These are phyloP conservation scores for Conus ventricosus DNA, from an alignment of 1,140 invertebrate genomes.

Conservation along the genomic window DNA sequence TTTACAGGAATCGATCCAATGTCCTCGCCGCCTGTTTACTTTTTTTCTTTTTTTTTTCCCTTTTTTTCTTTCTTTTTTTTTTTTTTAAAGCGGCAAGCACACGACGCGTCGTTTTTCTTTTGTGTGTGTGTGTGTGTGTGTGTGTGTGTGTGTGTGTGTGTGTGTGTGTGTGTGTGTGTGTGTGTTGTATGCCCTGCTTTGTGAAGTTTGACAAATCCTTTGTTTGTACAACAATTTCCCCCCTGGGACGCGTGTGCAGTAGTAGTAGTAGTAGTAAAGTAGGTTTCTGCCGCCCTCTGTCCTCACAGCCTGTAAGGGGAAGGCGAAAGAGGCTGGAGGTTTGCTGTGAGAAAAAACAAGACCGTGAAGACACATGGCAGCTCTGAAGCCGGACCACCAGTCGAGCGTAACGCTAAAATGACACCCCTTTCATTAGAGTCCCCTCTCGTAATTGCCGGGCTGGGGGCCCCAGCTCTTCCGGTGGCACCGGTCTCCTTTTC, in stretches of 20 bases:
- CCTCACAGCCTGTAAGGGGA: too few species aligned
- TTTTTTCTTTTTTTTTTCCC: too few species aligned
- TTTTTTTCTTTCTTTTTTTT: background rate
- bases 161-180: too few species aligned
- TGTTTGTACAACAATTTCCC: conserved; percentile 9
- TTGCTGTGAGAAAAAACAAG: conserved; percentile 35
- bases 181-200: background rate
- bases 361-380: conserved; percentile 11
- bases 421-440: conserved; percentile 31
- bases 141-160: too few species aligned
- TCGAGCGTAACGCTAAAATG: conserved; percentile 29
- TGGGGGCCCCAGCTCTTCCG: conserved; percentile 19
- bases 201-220: conserved; percentile 13
- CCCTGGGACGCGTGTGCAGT: background rate
- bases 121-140: too few species aligned
- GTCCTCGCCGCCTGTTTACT: background rate
- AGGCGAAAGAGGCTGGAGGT: background rate
- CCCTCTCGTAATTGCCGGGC: conserved; percentile 26
- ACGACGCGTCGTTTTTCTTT: background rate
- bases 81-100: background rate
- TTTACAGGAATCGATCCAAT: background rate
- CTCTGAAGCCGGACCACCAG: background rate
- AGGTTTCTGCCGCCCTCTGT: too few species aligned
- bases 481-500: conserved; percentile 35
- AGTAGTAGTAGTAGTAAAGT: too few species aligned